These are phyloP conservation scores for Alligator sinensis DNA, from an alignment of 2,113 vertebrate species.

Conservation along the genomic window DNA sequence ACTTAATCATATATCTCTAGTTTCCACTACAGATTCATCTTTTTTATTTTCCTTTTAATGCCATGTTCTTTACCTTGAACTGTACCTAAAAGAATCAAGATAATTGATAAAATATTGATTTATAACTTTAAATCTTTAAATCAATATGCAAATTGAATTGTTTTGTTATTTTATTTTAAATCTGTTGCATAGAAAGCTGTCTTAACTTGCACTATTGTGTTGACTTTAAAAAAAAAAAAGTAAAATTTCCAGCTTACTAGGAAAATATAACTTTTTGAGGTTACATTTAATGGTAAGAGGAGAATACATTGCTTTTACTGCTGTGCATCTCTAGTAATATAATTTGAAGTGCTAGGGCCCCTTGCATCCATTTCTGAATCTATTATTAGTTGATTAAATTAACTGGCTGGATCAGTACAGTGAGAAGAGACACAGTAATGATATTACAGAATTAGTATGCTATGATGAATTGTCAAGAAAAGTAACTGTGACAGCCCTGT, in stretches of 20 bases:
- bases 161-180: background rate
- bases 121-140: constrained; percentile 38
- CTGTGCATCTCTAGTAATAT: constrained; percentile 78
- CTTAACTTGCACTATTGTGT: constrained; percentile 10
- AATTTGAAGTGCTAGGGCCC: constrained; percentile 85
- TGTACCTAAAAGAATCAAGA: constrained; percentile 23
- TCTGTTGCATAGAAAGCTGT: constrained; percentile 11
- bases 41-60: background rate
- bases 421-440: constrained; percentile 95
- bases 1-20: constrained; percentile 71
- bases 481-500: constrained; percentile 94
- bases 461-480: constrained; percentile 97
- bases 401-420: constrained; percentile 91
- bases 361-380: constrained; percentile 87
- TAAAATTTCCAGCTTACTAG: constrained; percentile 20
- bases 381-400: constrained; percentile 98
- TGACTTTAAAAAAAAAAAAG: background rate
- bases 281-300: constrained; percentile 67
- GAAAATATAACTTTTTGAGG: constrained; percentile 52
- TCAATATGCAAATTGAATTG: constrained; percentile 8
- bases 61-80: constrained; percentile 8
- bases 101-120: constrained; percentile 37
- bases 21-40: constrained; percentile 27
- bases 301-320: constrained; percentile 66
- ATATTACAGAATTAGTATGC: constrained; percentile 98